These are phyloP conservation scores for Chrysocyon brachyurus DNA, from an alignment of 2,797 vertebrate species.

Conservation along the genomic window DNA sequence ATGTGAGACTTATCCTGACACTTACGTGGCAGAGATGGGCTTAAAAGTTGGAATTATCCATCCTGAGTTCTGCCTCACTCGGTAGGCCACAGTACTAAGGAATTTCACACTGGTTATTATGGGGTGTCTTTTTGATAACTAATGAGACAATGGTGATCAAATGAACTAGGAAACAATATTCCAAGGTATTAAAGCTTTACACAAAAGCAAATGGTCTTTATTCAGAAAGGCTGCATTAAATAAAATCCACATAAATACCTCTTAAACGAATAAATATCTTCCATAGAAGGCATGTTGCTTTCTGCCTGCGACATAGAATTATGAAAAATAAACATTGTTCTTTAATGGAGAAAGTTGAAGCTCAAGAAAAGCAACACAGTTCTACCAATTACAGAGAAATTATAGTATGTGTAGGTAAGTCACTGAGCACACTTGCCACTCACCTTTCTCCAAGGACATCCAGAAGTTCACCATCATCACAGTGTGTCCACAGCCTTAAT, in stretches of 20 bases:
- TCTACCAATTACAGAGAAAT: background rate
- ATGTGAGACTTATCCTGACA: background rate
- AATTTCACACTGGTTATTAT: conserved; percentile 17
- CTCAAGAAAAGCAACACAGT: background rate
- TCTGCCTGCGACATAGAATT: background rate
- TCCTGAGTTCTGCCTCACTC: background rate
- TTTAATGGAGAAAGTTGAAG: conserved; percentile 5
- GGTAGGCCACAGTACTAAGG: background rate
- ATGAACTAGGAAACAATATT: conserved; percentile 32
- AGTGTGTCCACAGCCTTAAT: background rate
- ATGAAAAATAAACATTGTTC: conserved; percentile 1
- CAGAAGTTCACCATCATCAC: background rate
- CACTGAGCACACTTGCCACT: background rate
- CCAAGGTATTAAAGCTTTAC: conserved; percentile 30
- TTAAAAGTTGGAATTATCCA: background rate
- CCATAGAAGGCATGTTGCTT: background rate
- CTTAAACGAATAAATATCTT: background rate
- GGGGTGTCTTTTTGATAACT: background rate
- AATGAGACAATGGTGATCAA: background rate
- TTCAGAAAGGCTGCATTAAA: background rate
- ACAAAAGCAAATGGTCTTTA: conserved; percentile 43
- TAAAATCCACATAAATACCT: conserved; percentile 16
- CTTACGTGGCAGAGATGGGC: background rate
- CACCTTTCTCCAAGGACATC: background rate
- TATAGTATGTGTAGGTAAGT: background rate